phyloP scores from a whole-genome alignment of 2,888 invertebrate genomes.

The Timandra comae region DNA sequence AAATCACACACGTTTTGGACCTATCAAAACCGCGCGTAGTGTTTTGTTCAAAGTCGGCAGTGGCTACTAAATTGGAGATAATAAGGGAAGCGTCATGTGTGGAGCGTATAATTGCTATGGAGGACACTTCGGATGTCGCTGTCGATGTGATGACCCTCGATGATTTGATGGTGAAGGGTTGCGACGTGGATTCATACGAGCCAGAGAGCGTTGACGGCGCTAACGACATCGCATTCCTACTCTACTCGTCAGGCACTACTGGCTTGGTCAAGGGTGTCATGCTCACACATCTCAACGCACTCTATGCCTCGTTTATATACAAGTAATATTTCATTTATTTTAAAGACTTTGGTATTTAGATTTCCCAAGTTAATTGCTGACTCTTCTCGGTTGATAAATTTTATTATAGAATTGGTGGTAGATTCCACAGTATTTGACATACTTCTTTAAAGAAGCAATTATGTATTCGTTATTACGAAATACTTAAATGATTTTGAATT shows the following conservation, averaged over 20 bases:
- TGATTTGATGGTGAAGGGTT: slow-evolving; percentile 12
- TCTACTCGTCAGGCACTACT: slow-evolving; percentile 81
- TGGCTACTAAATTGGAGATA: slow-evolving; percentile 20
- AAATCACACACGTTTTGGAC: slow-evolving; percentile 78
- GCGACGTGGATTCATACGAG: slow-evolving; percentile 17
- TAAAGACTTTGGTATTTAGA: no score
- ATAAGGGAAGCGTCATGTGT: slow-evolving; percentile 29
- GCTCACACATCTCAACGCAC: slow-evolving; percentile 72
- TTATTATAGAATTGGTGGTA: no score
- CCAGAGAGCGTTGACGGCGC: slow-evolving; percentile 20
- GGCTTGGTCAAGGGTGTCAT: slow-evolving; percentile 86
- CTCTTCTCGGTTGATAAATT: no score
- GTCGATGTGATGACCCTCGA: slow-evolving; percentile 12
- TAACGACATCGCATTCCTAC: slow-evolving; percentile 39
- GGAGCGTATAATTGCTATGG: slow-evolving; percentile 60
- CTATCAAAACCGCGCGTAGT: slow-evolving; percentile 80
- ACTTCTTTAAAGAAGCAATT: no score
- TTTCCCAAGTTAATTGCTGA: no score
- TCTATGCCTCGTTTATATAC: slow-evolving; percentile 33
- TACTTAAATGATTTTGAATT: no score
- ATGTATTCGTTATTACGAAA: no score
- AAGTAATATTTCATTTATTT: no score
- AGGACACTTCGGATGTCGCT: slow-evolving; percentile 15
- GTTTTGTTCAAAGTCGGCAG: slow-evolving; percentile 66
- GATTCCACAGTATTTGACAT: no score